phyloP scores from a whole-genome alignment of 2,888 invertebrate species.

The Eristalis pertinax region DNA sequence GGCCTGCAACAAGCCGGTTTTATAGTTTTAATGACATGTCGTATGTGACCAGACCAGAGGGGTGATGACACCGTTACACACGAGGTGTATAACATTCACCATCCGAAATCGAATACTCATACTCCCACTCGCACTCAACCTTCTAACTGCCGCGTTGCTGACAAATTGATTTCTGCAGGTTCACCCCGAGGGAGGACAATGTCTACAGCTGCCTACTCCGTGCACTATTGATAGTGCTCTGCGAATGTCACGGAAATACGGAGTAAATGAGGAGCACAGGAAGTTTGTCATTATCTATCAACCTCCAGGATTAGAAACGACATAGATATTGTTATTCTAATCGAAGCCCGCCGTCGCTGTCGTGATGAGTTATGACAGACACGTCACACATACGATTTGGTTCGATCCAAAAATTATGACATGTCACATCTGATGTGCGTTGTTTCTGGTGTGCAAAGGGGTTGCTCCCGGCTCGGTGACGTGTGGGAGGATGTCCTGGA shows the following conservation, averaged over 20 bases:
- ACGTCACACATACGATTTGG: constrained; percentile 72
- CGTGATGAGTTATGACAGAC: constrained; percentile 71
- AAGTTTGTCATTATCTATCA: constrained; percentile 45
- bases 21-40: constrained; percentile 66
- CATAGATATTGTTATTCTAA: constrained; percentile 64
- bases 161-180: constrained; percentile 62
- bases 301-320: background rate
- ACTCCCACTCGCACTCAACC: background rate
- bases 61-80: constrained; percentile 7
- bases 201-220: background rate
- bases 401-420: constrained; percentile 67
- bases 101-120: constrained; percentile 60
- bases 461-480: constrained; percentile 17
- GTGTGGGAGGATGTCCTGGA: constrained; percentile 24
- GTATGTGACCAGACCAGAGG: constrained; percentile 38
- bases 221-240: constrained; percentile 41
- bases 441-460: constrained; percentile 44
- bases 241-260: constrained; percentile 41
- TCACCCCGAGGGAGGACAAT: constrained; percentile 17
- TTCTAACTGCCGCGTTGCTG: constrained; percentile 13
- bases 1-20: constrained; percentile 60
- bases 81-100: constrained; percentile 29
- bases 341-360: constrained; percentile 48
- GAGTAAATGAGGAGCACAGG: constrained; percentile 41
- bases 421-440: constrained; percentile 67